A percentile compares a stretch with the other conserved stretches of the same genome.
Evolutionary conservation across 1,140 invertebrate genomes (phyloP).

Genomic region (Argopecten irradians): DNA sequence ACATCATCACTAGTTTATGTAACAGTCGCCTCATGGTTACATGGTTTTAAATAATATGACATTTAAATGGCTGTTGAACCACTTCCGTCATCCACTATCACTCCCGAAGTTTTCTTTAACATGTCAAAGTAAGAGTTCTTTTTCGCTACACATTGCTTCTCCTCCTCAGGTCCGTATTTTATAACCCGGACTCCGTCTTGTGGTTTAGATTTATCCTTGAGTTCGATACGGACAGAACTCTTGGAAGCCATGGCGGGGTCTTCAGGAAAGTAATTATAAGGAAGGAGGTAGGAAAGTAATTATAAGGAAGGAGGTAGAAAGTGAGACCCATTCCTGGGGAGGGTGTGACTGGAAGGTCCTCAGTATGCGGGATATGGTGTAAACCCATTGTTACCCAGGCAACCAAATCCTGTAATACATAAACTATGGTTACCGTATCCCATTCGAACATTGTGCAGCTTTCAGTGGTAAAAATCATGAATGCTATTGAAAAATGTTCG

Average conservation of each 20-base stretch:
- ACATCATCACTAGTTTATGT: no score
- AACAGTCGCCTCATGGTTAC: no score
- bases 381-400: slow-evolving; percentile 42
- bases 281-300: slow-evolving; percentile 64
- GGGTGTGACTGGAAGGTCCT: slow-evolving; percentile 35
- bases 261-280: slow-evolving; percentile 66
- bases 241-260: slow-evolving; percentile 55
- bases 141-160: neutral
- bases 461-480: no score
- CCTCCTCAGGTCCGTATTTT: neutral
- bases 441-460: no score
- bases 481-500: no score
- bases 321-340: slow-evolving; percentile 28
- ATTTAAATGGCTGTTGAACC: neutral
- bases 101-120: neutral
- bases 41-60: no score
- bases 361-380: slow-evolving; percentile 43
- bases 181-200: neutral
- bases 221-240: slow-evolving; percentile 43
- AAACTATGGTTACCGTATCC: neutral
- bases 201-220: neutral
- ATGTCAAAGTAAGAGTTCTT: neutral
- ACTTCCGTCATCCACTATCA: neutral
- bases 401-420: slow-evolving; percentile 40
- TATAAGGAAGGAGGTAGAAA: slow-evolving; percentile 47